A percentile compares a stretch with the other conserved stretches of the same genome.
phyloP scores from a whole-genome alignment of 2,888 invertebrate species.

The Netelia melanura region DNA sequence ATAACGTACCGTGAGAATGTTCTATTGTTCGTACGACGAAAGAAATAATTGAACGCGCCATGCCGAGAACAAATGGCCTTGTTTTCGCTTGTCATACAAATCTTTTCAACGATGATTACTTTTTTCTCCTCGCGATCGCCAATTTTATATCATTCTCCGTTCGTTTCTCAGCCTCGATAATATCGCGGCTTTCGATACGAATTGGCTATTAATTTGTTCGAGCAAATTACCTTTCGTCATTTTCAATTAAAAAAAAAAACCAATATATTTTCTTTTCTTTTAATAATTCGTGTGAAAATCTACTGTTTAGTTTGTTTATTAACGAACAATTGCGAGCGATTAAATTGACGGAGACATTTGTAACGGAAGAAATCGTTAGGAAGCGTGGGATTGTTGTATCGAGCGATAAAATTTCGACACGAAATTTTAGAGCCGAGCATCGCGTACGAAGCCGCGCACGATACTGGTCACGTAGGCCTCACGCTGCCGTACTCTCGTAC shows the following conservation, averaged over 20 bases:
- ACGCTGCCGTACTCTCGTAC: conserved; percentile 75
- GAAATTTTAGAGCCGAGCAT: conserved; percentile 65
- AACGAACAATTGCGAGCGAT: conserved; percentile 12
- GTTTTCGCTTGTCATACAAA: neutral
- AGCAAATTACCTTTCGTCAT: neutral
- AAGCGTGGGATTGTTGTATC: conserved; percentile 33
- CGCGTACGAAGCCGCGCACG: conserved; percentile 82
- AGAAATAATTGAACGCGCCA: conserved; percentile 20
- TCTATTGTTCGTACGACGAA: conserved; percentile 3
- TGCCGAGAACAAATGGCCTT: conserved; percentile 6
- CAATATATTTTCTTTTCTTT: neutral
- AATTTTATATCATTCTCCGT: neutral
- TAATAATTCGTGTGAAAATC: neutral
- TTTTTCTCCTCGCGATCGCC: neutral
- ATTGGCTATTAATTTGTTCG: conserved; percentile 8
- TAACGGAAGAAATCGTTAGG: neutral
- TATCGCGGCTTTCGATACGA: conserved; percentile 4
- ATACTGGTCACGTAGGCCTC: conserved; percentile 81
- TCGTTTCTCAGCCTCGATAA: neutral
- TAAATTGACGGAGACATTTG: neutral
- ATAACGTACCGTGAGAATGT: conserved; percentile 2
- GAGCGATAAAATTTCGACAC: conserved; percentile 26
- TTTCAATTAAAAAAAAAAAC: no score
- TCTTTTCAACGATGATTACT: neutral
- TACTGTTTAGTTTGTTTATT: conserved; percentile 11